Evolutionary conservation across 1,140 invertebrate genomes (phyloP), one percentile per base, ranked within the genome.

Genomic region (Bombus difficillimus): DNA sequence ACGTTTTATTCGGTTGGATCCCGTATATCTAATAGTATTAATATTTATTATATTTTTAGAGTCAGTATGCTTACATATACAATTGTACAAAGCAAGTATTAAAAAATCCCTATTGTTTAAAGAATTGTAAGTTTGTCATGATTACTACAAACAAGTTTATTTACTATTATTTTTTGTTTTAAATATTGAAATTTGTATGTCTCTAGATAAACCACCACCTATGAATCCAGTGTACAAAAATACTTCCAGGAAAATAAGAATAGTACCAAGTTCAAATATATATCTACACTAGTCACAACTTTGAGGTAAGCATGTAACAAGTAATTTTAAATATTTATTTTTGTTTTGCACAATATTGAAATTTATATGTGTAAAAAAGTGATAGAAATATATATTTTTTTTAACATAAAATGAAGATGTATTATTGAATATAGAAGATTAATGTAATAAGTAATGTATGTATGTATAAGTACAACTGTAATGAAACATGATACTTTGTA

Each of bases 21-120:
- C 18, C 28, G 25, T 59, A 59, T 59, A 53, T 28, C 57, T 10
- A 12, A 59, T 12, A 59, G 3, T 85, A 69, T 47, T 64, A 15
- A 57, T 53, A 39, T 22, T 41, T 72, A 28, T 90, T 81, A 47
- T 53, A 68, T 91, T 94, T 95, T 87, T 83, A 95, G 95, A 95
- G 92, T 75, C 95, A 95, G 82, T 95, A 95, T 81, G 94, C 94
- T 87, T 95, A 94, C 68, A 93, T 95, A 79, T 95, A 95, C 62
- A 94, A 94, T 81, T 95, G 94, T 80, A 93, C 94, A 77, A 93
- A 92, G 75, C 94, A 95, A 88, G 92, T 94, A 73, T 86, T 95
- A 53, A 95, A 94, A 73, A 94, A 94, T 91, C 93, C 93, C 10
- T 94, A 93, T 69, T 94, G 92, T 47, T 87, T 92, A 53, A 94